Evolutionary conservation across 2,797 vertebrate genomes (phyloP), one percentile per base, ranked within the genome.

Genomic region (Cossypha niveicapilla): DNA sequence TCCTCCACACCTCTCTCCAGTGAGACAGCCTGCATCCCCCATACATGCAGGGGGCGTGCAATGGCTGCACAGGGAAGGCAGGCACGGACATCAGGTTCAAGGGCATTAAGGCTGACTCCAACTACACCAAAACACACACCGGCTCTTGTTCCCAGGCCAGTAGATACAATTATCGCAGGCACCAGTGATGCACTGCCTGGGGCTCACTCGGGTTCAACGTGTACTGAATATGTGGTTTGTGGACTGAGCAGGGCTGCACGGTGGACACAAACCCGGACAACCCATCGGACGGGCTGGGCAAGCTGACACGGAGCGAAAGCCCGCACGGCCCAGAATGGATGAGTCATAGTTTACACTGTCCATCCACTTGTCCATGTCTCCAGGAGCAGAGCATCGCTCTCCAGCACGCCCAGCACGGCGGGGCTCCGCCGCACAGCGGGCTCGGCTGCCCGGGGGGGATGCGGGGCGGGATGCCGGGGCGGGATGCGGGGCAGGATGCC

Each of bases 21-120:
- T 1, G 1, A 41, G 32, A 4, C 0, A 0, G 42, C 19, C 37
- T 10, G 21, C 1, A 0, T 37, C 35, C 13, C 25, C 39, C 5
- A 8, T 0, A 23, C 25, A 10, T 0, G 41, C 83, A 9, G 18
- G 7, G 22, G 28, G 32, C 17, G 32, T 7, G 48, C 39, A 30
- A 48, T 0, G 30, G 15, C 11, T 21, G 22, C 41, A 32, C 25
- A 9, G 32, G 22, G 18, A 54, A 67, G 53, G 39, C 1, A 44
- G 42, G 42, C 42, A 44, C 6, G 21, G 5, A 22, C n/a, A 62
- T 2, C 25, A 25, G 61, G 56, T 60, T 73, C 90, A 81, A 83
- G 84, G 75, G 47, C 70, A 21, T 8, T 37, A 34, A 16, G 15
- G 18, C 60, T 58, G 30, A 41, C 14, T 4, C 8, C 2, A 6